Conservation (phyloP, 92 coral and sea anemone species). For the Phenganax subtilis region DNA sequence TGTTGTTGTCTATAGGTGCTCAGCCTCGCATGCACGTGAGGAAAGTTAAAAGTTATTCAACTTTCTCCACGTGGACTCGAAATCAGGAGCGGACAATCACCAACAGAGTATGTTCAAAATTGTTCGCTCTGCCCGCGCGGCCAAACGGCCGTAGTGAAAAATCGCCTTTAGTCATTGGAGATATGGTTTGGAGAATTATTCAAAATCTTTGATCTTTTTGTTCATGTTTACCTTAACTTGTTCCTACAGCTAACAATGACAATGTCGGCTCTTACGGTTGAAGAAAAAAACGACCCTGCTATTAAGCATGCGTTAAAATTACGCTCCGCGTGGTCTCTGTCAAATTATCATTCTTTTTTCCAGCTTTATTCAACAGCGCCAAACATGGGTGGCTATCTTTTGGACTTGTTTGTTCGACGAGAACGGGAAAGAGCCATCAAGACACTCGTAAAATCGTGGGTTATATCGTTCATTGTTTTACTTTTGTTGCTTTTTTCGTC, state of each 20-base stretch:
- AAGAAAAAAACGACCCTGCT: conserved; percentile 74
- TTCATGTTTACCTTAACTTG: conserved; percentile 18
- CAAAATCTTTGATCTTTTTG: too few relatives aligned
- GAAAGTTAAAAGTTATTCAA: too few relatives aligned
- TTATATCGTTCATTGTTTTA: conserved; percentile 39
- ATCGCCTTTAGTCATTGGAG: too few relatives aligned
- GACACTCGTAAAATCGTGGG: conserved; percentile 99
- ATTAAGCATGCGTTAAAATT: conserved; percentile 80
- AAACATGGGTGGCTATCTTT: conserved; percentile 96
- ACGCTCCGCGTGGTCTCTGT: conserved; percentile 98
- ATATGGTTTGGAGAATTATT: too few relatives aligned
- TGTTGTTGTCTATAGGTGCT: too few relatives aligned
- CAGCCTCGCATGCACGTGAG: too few relatives aligned
- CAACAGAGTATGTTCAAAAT: too few relatives aligned
- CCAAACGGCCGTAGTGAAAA: too few relatives aligned
- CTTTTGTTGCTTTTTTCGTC: neutral
- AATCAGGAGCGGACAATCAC: too few relatives aligned
- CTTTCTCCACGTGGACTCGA: too few relatives aligned
- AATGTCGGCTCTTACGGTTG: conserved; percentile 65
- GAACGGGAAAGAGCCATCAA: conserved; percentile 85
- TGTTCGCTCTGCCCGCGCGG: too few relatives aligned
- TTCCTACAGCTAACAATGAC: conserved; percentile 64
- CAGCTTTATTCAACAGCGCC: conserved; percentile 96
- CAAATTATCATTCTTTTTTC: conserved; percentile 99
- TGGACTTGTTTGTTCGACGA: conserved; percentile 94